phyloP scores from a whole-genome alignment of 2,113 vertebrate genomes.

The Tympanuchus pallidicinctus region DNA sequence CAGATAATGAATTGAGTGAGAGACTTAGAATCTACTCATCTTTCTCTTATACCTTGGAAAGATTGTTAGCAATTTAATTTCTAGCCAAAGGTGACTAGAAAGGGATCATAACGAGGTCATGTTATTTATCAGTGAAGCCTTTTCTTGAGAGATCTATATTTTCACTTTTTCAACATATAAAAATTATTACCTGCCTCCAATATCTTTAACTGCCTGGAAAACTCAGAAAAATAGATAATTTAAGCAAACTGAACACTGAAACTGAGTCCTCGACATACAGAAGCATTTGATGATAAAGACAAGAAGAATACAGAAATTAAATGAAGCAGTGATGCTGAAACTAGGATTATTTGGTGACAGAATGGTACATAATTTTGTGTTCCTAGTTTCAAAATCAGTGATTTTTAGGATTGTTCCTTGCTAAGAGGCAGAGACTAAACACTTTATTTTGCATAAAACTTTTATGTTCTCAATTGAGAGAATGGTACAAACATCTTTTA shows the following conservation, averaged over 20 bases:
- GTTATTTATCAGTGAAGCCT: background rate
- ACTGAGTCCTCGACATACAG: background rate
- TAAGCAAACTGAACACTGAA: background rate
- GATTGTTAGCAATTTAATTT: background rate
- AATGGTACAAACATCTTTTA: background rate
- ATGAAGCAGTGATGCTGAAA: background rate
- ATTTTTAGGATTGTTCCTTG: background rate
- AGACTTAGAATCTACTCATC: background rate
- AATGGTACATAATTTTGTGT: background rate
- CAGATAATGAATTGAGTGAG: background rate
- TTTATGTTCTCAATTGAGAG: background rate
- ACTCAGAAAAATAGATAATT: background rate
- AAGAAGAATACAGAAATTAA: background rate
- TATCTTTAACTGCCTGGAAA: background rate
- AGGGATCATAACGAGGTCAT: accelerated
- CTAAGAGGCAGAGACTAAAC: background rate
- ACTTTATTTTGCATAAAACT: background rate
- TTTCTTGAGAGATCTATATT: background rate
- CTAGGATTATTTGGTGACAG: background rate
- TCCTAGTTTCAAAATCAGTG: background rate
- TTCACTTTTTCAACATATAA: background rate
- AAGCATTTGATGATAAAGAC: background rate
- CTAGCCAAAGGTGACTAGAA: background rate
- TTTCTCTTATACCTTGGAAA: background rate
- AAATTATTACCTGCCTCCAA: background rate